Evolutionary conservation across 2,113 vertebrate genomes (phyloP).

Genomic region (Triplophysa tibetana): DNA sequence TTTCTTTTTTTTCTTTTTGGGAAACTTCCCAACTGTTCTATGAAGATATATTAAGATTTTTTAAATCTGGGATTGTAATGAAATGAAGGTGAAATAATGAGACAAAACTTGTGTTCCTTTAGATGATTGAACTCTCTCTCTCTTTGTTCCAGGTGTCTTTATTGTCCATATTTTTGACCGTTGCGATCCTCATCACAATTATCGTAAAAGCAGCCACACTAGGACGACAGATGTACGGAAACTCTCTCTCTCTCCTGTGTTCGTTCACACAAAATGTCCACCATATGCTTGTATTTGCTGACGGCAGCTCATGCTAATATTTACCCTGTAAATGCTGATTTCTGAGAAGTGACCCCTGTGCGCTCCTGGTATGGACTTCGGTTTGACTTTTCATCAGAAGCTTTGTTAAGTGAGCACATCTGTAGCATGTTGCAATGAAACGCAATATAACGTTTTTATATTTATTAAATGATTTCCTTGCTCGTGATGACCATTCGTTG

Average conservation of each 20-base stretch:
- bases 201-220: slow-evolving; percentile 81
- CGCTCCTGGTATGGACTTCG: not conserved
- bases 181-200: slow-evolving; percentile 80
- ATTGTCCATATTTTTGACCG: slow-evolving; percentile 85
- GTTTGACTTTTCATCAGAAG: not conserved
- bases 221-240: slow-evolving; percentile 80
- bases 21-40: too few species aligned
- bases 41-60: too few species aligned
- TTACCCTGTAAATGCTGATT: not conserved
- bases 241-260: slow-evolving; percentile 34
- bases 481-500: not conserved
- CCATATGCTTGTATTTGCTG: slow-evolving; percentile 25
- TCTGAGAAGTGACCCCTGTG: not conserved
- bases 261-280: not conserved
- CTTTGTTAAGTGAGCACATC: not conserved
- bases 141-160: slow-evolving; percentile 80
- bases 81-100: too few species aligned
- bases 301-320: slow-evolving; percentile 26
- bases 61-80: too few species aligned
- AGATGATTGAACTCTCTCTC: not conserved
- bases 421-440: not conserved
- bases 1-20: too few species aligned
- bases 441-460: too few species aligned
- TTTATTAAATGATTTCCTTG: too few species aligned
- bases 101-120: too few species aligned